A percentile compares a stretch with the other conserved stretches of the same genome.
phyloP scores from a whole-genome alignment of 1,140 invertebrate genomes.

The Protaetia brevitarsis region DNA sequence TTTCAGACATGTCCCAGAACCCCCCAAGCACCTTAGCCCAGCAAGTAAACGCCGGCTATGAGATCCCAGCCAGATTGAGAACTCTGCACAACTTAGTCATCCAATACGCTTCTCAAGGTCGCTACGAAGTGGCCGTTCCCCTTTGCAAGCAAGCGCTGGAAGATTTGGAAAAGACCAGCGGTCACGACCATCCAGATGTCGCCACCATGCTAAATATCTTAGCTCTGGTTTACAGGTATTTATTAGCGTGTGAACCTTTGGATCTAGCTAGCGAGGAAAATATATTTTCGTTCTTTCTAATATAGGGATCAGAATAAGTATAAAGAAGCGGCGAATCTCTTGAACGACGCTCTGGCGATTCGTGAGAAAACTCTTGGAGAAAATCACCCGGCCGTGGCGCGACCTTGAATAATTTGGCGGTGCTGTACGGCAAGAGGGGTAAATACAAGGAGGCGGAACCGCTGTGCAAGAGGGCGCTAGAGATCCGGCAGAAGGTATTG shows the following conservation, averaged over 20 bases:
- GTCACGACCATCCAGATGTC: slow-evolving; percentile 98
- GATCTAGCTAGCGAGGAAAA: background rate
- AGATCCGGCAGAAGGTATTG: slow-evolving; percentile 97
- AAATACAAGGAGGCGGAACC: slow-evolving; percentile 98
- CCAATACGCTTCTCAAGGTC: slow-evolving; percentile 97
- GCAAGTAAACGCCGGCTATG: slow-evolving; percentile 95
- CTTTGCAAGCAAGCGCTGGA: slow-evolving; percentile 99
- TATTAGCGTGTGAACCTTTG: too few relatives aligned
- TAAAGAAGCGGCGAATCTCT: slow-evolving; percentile 96
- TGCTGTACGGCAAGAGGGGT: slow-evolving; percentile 96
- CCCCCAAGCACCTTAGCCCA: slow-evolving; percentile 89
- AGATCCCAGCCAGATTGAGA: slow-evolving; percentile 91
- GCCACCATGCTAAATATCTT: slow-evolving; percentile 99
- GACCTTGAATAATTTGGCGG: slow-evolving; percentile 95
- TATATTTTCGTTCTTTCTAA: background rate
- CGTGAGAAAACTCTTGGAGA: slow-evolving; percentile 98
- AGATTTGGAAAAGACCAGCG: slow-evolving; percentile 97
- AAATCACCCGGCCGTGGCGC: slow-evolving; percentile 99
- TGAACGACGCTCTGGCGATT: slow-evolving; percentile 98
- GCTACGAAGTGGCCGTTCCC: slow-evolving; percentile 98
- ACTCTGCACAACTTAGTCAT: slow-evolving; percentile 98
- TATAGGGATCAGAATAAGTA: slow-evolving; percentile 91
- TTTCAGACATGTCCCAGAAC: slow-evolving; percentile 83
- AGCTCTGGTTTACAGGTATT: slow-evolving; percentile 91
- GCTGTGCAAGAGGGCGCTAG: slow-evolving; percentile 94